phyloP scores from a whole-genome alignment of 2,888 invertebrate genomes.

The Chrysolina oricalcia region DNA sequence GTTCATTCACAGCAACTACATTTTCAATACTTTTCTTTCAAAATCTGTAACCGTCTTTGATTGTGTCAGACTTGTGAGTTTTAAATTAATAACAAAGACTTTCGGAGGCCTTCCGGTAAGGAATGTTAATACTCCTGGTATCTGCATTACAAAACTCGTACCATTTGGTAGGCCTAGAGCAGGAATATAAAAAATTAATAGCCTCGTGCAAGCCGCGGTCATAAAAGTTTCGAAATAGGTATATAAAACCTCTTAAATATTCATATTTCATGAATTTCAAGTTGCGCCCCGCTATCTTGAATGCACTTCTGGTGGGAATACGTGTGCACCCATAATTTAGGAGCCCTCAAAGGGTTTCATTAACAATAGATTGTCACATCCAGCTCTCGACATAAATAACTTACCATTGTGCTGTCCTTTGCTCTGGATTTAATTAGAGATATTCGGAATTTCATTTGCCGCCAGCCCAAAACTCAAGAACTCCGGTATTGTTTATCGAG shows the following conservation, averaged over 20 bases:
- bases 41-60: too few relatives aligned
- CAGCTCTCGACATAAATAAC: slow-evolving; percentile 65
- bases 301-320: slow-evolving; percentile 41
- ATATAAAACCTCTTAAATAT: slow-evolving; percentile 41
- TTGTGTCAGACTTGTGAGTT: background rate
- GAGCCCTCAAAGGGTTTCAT: slow-evolving; percentile 59
- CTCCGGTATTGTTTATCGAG: slow-evolving; percentile 53
- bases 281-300: slow-evolving; percentile 39
- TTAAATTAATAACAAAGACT: background rate
- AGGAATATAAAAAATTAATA: slow-evolving; percentile 15
- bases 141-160: slow-evolving; percentile 11
- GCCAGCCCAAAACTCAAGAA: slow-evolving; percentile 43
- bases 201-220: background rate
- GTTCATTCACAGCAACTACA: too few relatives aligned
- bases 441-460: slow-evolving; percentile 60
- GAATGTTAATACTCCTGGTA: slow-evolving; percentile 9
- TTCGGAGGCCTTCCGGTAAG: background rate
- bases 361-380: slow-evolving; percentile 66
- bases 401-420: slow-evolving; percentile 62
- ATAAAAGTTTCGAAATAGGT: slow-evolving; percentile 31
- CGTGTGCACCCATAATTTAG: slow-evolving; percentile 63
- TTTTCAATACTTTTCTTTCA: too few relatives aligned
- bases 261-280: slow-evolving; percentile 43
- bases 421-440: slow-evolving; percentile 63
- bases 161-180: slow-evolving; percentile 20